Evolutionary conservation across 2,797 vertebrate genomes (phyloP), one percentile per base, ranked within the genome.

Genomic region (Halcyon chelicuti): DNA sequence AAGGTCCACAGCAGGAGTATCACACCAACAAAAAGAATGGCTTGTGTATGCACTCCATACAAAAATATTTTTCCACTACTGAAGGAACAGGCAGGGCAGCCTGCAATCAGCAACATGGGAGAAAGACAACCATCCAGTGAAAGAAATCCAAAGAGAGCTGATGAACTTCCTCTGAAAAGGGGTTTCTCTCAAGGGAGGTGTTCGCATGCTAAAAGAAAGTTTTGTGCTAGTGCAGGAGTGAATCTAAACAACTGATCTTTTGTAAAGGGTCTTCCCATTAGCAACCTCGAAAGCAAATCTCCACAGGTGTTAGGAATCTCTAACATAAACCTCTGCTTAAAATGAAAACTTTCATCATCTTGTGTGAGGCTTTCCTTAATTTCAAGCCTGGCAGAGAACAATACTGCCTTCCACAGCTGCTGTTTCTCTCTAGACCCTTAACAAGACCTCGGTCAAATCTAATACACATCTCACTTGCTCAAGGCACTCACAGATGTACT

Each of bases 261-360:
- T 40, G 31, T 52, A 46, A 77, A 94, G 44, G 19, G 26, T 62
- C 70, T 82, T 94, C 28, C 60, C 29, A 52, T 81, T 70, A 91
- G 16, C 39, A 55, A 35, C 52, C 51, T 78, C 54, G 49, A 4
- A 66, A 7, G 63, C 37, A 86, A 92, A 61, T 46, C 57, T 54
- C 67, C 52, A 67, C 52, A 67, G 63, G 52, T 17, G 14, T 31
- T 44, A 82, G 63, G 77, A 92, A 74, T 46, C 57, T 86, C 60
- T 66, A 81, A 61, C 58, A 74, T 49, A 93, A 87, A 85, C 60
- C 37, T 67, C 19, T 37, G 16, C n/a, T 81, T 79, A 58, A 92
- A 90, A 85, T 68, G 37, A 90, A 90, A 95, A 57, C 19, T 74
- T 90, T 42, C 80, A 93, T 88, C 63, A n/a, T 49, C 29, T 63